A percentile compares a stretch with the other conserved stretches of the same genome.
phyloP scores from a whole-genome alignment of 2,888 invertebrate species.

The Macrophya annulata region DNA sequence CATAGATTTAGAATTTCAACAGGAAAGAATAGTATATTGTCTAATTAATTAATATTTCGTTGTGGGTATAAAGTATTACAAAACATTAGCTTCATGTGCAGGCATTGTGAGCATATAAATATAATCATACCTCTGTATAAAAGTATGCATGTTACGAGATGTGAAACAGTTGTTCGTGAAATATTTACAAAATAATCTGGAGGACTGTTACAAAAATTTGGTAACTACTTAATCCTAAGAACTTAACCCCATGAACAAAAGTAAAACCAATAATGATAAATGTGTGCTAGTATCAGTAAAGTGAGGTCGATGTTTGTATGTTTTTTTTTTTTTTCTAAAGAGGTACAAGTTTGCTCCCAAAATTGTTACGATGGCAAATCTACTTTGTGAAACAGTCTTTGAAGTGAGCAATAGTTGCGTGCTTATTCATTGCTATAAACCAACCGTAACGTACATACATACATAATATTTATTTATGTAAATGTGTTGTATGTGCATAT shows the following conservation, averaged over 20 bases:
- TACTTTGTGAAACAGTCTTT: conserved; percentile 39
- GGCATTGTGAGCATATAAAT: not conserved
- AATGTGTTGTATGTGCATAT: conserved; percentile 12
- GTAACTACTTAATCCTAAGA: not conserved
- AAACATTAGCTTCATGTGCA: conserved; percentile 1
- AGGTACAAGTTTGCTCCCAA: conserved; percentile 16
- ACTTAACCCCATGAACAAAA: not conserved
- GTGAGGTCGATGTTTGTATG: conserved; percentile 17
- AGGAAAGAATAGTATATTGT: not conserved
- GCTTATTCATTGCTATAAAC: not conserved
- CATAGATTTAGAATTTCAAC: not conserved
- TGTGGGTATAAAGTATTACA: not conserved
- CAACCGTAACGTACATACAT: not conserved
- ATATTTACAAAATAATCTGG: conserved; percentile 2
- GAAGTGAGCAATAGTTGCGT: conserved; percentile 21
- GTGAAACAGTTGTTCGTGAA: conserved; percentile 14
- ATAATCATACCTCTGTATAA: not conserved
- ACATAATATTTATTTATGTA: not conserved
- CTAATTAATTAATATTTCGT: conserved; percentile 1
- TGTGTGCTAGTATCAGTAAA: not conserved
- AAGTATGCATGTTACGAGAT: not conserved
- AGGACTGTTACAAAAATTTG: not conserved
- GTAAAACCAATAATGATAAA: not conserved
- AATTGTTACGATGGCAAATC: conserved; percentile 22
- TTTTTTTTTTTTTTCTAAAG: not conserved